Base-by-base conservation (phyloP, 2,113 vertebrate species). In the Macroglossus sobrinus region DNA sequence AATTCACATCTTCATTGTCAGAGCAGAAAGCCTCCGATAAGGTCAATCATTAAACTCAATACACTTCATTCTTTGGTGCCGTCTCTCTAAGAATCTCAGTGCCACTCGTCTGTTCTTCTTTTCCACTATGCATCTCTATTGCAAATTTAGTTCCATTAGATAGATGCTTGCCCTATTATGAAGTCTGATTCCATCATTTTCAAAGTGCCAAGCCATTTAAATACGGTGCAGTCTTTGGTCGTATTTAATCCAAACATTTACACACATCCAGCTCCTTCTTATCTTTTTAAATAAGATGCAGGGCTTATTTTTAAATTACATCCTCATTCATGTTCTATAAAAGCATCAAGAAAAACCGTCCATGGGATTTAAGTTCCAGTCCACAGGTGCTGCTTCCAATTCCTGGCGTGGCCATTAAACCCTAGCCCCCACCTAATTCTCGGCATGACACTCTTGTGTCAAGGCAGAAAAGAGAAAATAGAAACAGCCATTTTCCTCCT, bases 281-380 rank as follows among this genome's bases (percentile, higher is more conserved):
- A 96, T 96, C 75, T 96, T 1, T 0, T 97, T 95, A 95, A 98
- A 96, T 97, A 40, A 57, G 66, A 94, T 75, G 21, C 94, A 43
- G 82, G 10, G 76, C 96, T 97, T 96, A 75, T 97, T 98, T 98
- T 97, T 94, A 78, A 97, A 96, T 95, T 55, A 63, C 47, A 38
- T 72, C 92, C 43, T 68, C 94, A 33, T 97, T 97, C 12, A 87
- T 59, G 11, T 76, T 89, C 63, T 28, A 12, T 95, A 88, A 38
- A 68, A 91, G 50, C 55, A 84, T 87, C 50, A 87, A 91, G 47
- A 97, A 88, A 59, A 82, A 33, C 24, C 18, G 1, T 91, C 84
- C 72, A 6, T 5, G 4, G 35, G 80, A 94, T 97, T 86, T 94
- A 97, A 92, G 96, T 92, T 50, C 89, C 26, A 30, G 96, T 86